A percentile compares a stretch with the other conserved stretches of the same genome.
Evolutionary conservation across 2,888 invertebrate genomes (phyloP).

Genomic region (Heteromurus nitidus): DNA sequence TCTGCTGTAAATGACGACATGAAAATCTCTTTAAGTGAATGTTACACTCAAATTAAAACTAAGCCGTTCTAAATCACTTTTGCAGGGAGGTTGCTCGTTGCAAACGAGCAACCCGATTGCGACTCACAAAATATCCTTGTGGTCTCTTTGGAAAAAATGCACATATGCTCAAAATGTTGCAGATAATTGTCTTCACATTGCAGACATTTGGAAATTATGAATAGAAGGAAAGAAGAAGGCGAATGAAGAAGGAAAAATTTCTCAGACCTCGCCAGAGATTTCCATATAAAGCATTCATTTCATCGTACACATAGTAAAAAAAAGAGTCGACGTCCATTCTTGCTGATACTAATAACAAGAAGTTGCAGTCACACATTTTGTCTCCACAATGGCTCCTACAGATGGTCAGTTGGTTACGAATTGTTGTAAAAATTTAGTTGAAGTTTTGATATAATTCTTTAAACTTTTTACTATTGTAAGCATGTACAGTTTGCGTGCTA

Average conservation of each 20-base stretch:
- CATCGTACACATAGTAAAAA: constrained; percentile 11
- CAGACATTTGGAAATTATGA: too few species aligned
- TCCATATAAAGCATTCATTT: constrained; percentile 53
- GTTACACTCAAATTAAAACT: too few species aligned
- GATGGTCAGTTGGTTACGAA: constrained; percentile 53
- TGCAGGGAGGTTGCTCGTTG: too few species aligned
- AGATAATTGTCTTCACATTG: neutral
- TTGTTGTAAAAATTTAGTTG: neutral
- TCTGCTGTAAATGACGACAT: too few species aligned
- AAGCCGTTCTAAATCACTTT: too few species aligned
- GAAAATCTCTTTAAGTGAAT: too few species aligned
- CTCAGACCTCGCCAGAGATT: constrained; percentile 38
- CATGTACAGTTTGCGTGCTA: neutral
- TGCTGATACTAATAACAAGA: too few species aligned
- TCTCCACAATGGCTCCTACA: constrained; percentile 46
- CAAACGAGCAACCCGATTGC: too few species aligned
- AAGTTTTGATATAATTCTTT: neutral
- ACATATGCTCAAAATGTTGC: too few species aligned
- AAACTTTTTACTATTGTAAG: neutral
- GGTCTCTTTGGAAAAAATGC: too few species aligned
- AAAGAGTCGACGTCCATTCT: neutral
- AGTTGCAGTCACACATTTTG: neutral
- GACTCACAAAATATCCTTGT: too few species aligned
- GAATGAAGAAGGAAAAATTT: neutral
- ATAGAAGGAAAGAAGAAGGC: neutral